Evolutionary conservation across 2,888 invertebrate genomes (phyloP).

Genomic region (Rhimphoctona megacephalus): DNA sequence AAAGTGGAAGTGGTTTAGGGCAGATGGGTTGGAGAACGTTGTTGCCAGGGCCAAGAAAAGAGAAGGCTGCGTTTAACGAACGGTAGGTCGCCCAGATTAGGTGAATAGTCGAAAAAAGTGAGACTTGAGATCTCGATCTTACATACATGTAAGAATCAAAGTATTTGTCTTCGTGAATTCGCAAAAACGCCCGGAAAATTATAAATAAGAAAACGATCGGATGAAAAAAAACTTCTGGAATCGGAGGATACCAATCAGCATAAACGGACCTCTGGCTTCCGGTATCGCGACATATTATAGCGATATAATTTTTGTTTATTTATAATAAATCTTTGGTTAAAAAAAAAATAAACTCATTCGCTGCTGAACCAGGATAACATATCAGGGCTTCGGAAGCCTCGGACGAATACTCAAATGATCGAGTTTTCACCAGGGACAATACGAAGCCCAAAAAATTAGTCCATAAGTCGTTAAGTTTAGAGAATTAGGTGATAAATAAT

Average conservation of each 20-base stretch:
- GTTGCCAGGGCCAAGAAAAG: slow-evolving; percentile 29
- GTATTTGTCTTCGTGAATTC: slow-evolving; percentile 44
- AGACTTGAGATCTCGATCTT: slow-evolving; percentile 50
- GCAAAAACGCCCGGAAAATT: slow-evolving; percentile 40
- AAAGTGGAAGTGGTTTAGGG: slow-evolving; percentile 32
- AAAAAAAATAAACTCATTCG: slow-evolving; percentile 73
- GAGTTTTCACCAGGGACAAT: slow-evolving; percentile 69
- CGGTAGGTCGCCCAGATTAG: slow-evolving; percentile 58
- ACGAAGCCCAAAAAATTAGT: slow-evolving; percentile 73
- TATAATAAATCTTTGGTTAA: slow-evolving; percentile 69
- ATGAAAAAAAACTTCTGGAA: slow-evolving; percentile 57
- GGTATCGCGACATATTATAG: slow-evolving; percentile 57
- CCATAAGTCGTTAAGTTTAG: slow-evolving; percentile 79
- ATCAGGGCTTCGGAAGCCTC: slow-evolving; percentile 78
- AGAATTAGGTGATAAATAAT: slow-evolving; percentile 69
- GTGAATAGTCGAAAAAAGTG: slow-evolving; percentile 1
- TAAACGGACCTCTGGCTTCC: slow-evolving; percentile 72
- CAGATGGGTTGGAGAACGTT: background rate
- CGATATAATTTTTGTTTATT: slow-evolving; percentile 64
- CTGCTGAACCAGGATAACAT: slow-evolving; percentile 84
- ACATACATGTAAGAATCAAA: slow-evolving; percentile 40
- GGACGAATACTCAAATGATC: slow-evolving; percentile 68
- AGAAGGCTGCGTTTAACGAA: slow-evolving; percentile 43
- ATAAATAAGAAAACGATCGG: slow-evolving; percentile 46
- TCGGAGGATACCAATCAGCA: slow-evolving; percentile 77